Conservation (phyloP, 2,113 vertebrate genomes). For the Atlantisia rogersi region DNA sequence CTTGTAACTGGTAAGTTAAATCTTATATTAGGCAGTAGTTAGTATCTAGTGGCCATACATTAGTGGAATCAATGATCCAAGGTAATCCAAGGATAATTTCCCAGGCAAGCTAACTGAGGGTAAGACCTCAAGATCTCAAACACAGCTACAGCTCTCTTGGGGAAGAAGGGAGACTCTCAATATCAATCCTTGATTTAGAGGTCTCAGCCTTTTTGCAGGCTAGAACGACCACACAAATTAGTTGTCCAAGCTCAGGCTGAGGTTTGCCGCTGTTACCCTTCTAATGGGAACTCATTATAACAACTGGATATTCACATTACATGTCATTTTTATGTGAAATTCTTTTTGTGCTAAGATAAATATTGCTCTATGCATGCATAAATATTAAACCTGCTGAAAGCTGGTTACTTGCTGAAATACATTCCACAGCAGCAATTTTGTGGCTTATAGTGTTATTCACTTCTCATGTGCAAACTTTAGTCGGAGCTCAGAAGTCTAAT, state of each 20-base stretch:
- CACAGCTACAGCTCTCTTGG: slow-evolving; percentile 21
- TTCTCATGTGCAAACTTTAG: neutral
- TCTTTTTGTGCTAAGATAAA: neutral
- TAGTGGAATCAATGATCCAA: slow-evolving; percentile 57
- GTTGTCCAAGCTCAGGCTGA: neutral
- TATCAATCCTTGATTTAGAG: slow-evolving; percentile 42
- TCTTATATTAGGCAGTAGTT: neutral
- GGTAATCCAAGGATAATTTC: slow-evolving; percentile 66
- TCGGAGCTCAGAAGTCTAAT: neutral
- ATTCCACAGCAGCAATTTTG: neutral
- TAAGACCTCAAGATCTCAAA: slow-evolving; percentile 27
- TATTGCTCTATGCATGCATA: neutral
- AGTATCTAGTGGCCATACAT: slow-evolving; percentile 21
- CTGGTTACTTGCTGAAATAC: neutral
- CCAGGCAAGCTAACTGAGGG: slow-evolving; percentile 54
- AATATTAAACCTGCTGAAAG: neutral
- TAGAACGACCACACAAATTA: neutral
- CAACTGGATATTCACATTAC: neutral
- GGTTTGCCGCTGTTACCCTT: neutral
- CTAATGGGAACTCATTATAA: neutral
- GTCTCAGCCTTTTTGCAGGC: slow-evolving; percentile 1
- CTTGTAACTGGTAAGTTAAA: slow-evolving; percentile 44
- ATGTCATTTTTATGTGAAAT: neutral
- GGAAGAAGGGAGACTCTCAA: neutral
- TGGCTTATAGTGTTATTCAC: neutral